Conservation (phyloP, 1,140 invertebrate species). For the Spodoptera frugiperda region DNA sequence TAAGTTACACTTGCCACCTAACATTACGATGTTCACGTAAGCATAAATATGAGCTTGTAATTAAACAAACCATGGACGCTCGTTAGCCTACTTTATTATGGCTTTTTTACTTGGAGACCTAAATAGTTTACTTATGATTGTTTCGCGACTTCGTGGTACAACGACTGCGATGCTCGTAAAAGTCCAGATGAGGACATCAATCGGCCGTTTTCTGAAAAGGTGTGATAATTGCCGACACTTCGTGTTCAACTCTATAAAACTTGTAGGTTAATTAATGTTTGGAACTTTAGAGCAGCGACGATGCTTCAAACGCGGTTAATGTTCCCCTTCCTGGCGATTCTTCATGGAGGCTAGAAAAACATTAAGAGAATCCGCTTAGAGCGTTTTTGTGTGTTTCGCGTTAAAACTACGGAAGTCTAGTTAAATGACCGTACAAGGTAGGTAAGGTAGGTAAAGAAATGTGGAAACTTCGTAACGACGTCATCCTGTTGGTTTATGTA, state of each 20-base stretch:
- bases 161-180: neutral
- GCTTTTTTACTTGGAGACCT: constrained; percentile 7
- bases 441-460: constrained; percentile 33
- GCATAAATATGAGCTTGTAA: constrained; percentile 37
- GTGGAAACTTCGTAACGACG: constrained; percentile 43
- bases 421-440: constrained; percentile 42
- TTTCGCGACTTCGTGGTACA: neutral
- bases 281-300: neutral
- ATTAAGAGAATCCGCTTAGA: constrained; percentile 6
- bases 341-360: constrained; percentile 17
- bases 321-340: constrained; percentile 13
- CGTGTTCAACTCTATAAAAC: neutral
- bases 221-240: neutral
- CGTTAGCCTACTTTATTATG: constrained; percentile 28
- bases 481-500: constrained; percentile 45
- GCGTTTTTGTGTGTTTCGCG: constrained; percentile 19
- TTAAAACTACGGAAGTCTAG: constrained; percentile 37
- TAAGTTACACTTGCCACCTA: constrained; percentile 50
- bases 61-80: constrained; percentile 36
- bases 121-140: constrained; percentile 27
- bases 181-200: neutral
- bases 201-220: neutral
- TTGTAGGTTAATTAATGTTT: neutral
- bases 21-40: constrained; percentile 55
- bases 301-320: constrained; percentile 19